Base-by-base conservation (phyloP, 1,140 invertebrate genomes). In the Drosophila repleta region DNA sequence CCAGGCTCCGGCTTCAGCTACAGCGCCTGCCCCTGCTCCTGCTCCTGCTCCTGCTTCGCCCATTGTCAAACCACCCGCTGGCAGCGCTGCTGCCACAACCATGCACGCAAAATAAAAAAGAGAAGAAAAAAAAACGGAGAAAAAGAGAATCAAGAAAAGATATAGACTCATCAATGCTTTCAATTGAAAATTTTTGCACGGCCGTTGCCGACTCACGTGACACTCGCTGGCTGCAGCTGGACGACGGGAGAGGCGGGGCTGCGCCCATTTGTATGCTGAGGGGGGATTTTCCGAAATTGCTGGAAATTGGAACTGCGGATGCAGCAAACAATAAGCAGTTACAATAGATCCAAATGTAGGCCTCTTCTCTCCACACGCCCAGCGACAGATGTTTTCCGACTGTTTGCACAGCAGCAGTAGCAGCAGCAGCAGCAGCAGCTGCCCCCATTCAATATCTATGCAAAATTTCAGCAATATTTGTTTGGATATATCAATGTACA, bases 141-240 rank as follows among this genome's bases (percentile, higher is more conserved):
- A 49, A 49, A 21, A 56, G 13, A 3, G 4, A 52, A 24, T 49
- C 46, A 57, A 48, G 46, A 37, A 52, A 78, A 72, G 58, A 85
- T 77, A 85, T 80, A 78, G 83, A 83, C 72, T 82, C 79, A 87
- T 87, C 82, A 88, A 87, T 87, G 83, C 57, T 79, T 83, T 74
- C 83, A 83, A 87, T 87, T 87, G 83, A 87, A 35, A 87, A 79
- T 79, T 88, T 88, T 83, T 83, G 66, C 77, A 85, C 78, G 66
- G 78, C 61, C 66, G 48, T 67, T 49, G 35, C 48, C 41, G 56
- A 8, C 70, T 61, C 70, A 73, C 70, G 64, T 73, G 64, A 56
- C 49, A 48, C 20, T 65, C 61, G 21, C 29, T 10, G 18, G 21
- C 46, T 6, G 48, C 1, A 24, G 48, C n/a, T 26, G 26, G 7